Conservation (phyloP, 1,140 invertebrate genomes). For the Plutomurus gul region DNA sequence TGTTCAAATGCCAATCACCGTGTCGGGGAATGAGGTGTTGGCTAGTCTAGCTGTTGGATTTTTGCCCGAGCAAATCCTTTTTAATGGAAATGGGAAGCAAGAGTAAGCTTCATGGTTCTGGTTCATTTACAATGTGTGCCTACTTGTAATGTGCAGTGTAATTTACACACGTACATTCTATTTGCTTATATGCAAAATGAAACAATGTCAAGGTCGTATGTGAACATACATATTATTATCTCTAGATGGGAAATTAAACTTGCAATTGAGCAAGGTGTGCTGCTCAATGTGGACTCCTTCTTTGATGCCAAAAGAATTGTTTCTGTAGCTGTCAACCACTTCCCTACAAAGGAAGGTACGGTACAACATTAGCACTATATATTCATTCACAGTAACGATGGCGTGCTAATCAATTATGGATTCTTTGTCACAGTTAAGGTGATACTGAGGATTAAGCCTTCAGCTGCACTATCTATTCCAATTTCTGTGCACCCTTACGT, state of each 20-base stretch:
- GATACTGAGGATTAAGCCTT: constrained; percentile 37
- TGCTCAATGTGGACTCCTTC: constrained; percentile 59
- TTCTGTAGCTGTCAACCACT: constrained; percentile 14
- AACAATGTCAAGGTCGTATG: background rate
- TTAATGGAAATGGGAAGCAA: constrained; percentile 60
- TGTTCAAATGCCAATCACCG: constrained; percentile 54
- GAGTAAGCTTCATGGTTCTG: constrained; percentile 33
- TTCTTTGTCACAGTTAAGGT: constrained; percentile 34
- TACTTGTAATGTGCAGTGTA: background rate
- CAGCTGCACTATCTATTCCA: background rate
- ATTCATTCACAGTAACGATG: background rate
- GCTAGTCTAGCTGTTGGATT: constrained; percentile 57
- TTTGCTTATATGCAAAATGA: background rate
- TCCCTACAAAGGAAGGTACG: constrained; percentile 1
- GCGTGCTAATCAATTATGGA: background rate
- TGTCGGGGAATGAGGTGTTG: constrained; percentile 59
- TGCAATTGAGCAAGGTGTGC: constrained; percentile 56
- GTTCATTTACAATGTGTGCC: background rate
- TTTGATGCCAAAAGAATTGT: constrained; percentile 58
- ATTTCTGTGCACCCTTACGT: constrained; percentile 41
- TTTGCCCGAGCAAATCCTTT: constrained; percentile 54
- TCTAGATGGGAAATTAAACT: constrained; percentile 57
- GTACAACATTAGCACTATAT: background rate
- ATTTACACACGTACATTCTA: background rate
- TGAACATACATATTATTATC: background rate